Evolutionary conservation across 2,888 invertebrate species (phyloP), one percentile per base, ranked within the genome.

Genomic region (Stenurella melanura): DNA sequence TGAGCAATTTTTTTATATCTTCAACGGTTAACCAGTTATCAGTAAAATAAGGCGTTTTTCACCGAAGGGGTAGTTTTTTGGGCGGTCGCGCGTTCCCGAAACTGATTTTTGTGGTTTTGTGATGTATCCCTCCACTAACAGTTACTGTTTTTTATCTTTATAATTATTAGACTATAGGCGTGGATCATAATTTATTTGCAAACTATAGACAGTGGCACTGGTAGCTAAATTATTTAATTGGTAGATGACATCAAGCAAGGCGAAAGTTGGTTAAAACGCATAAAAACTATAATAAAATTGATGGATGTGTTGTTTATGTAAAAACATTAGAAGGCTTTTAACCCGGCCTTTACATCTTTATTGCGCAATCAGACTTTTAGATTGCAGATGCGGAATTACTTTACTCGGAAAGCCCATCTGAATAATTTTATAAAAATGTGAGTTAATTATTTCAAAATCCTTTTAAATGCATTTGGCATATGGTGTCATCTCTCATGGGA

Each of bases 261-360:
- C 34, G 19, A 70, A 60, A 70, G 38, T 70, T 60, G 56, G 26
- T 60, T 30, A 60, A 70, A 70, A 50, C 12, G 21, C 58, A 58
- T 58, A 19, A 70, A 7, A 67, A 54, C 21, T n/a, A 70, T 50
- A 60, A 42, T 58, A 58, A 19, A 60, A 60, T 7, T 70, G 38
- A 70, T 70, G 58, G 50, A 70, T 42, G 58, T 57, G 21, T 15
- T 58, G 30, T 70, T 70, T 70, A 60, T 60, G n/a, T 60, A 50
- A 70, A 70, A 21, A 38, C 60, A 58, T 58, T 70, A 70, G 34
- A 60, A 70, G 3, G 60, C 60, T 70, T 60, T 70, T 42, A 70
- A 60, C 70, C 42, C 21, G 42, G 60, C 42, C 42, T 42, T 57
- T 70, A 26, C 42, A n/a, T 21, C 19, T n/a, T 19, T 19, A 50